A percentile compares a stretch with the other conserved stretches of the same genome.
phyloP scores from a whole-genome alignment of 2,888 invertebrate genomes.

The Ectobius pallidus region DNA sequence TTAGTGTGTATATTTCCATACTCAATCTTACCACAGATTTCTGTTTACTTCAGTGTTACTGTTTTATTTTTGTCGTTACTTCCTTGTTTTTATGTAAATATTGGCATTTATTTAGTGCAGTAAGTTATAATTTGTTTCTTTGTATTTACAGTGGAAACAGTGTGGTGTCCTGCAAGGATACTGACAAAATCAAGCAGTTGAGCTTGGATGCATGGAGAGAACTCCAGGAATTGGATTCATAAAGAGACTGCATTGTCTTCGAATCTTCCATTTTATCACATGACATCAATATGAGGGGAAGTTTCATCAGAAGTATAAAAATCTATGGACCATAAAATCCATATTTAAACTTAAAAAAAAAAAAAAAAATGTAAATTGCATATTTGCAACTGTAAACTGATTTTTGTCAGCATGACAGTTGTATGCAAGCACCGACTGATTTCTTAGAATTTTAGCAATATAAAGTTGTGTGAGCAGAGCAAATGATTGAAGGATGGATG shows the following conservation, averaged over 20 bases:
- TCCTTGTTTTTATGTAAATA: neutral
- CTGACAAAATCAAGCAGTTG: neutral
- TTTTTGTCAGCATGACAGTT: too few species aligned
- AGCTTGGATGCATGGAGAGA: slow-evolving; percentile 15
- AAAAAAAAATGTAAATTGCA: neutral
- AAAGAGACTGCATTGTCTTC: too few species aligned
- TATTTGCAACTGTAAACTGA: neutral
- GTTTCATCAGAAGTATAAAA: neutral
- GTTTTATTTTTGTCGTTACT: neutral
- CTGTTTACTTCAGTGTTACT: neutral
- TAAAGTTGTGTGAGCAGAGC: too few species aligned
- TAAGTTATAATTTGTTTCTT: neutral
- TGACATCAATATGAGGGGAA: neutral
- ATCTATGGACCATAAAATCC: neutral
- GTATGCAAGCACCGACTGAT: too few species aligned
- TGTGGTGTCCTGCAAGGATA: slow-evolving; percentile 19
- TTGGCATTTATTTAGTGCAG: neutral
- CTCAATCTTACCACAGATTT: too few species aligned
- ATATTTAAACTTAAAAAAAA: neutral
- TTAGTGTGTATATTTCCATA: too few species aligned
- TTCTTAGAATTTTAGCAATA: too few species aligned
- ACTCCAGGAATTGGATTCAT: neutral
- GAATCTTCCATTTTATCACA: neutral
- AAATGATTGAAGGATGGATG: too few species aligned
- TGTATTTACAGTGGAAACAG: neutral